Base-by-base conservation (phyloP, 64 coral and sea anemone species). In the Porites australiensis region DNA sequence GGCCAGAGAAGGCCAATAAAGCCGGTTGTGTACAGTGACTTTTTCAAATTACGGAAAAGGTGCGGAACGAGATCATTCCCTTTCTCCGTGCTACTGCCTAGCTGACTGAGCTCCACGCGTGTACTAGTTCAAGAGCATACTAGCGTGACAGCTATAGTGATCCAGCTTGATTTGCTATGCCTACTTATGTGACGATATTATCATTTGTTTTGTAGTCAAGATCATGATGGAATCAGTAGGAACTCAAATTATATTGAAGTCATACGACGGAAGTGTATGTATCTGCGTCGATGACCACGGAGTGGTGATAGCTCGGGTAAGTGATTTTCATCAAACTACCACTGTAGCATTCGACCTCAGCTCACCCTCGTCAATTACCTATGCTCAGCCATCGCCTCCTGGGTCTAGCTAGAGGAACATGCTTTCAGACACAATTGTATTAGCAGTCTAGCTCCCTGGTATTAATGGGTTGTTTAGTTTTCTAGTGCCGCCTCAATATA, bases 191-290 rank as follows among this genome's bases (percentile, higher is more conserved):
- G 12, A 84, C 19, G 62, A 84, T 84, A 84, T 84, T 84, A 67
- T 51, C 43, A 18, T 84, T 84, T 84, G 81, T 84, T 84, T 84
- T 84, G 81, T n/a, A 84, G 81, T 84, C 52, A 84, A 66, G 81
- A 84, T 84, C 61, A 84, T 20, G 20, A 61, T 84, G 18, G 81
- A 84, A 68, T 84, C 81, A 50, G 44, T 84, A 5, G 81, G 81
- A 22, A 50, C 81, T 50, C 61, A 84, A 51, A 12, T 84, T 68
- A 84, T 84, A 84, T 84, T 84, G 81, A 84, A 84, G 37, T 84
- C 81, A 8, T 68, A 84, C 46, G 62, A 84, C 64, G 81, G 81
- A 69, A 69, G 81, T 50, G 44, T 67, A 44, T 69, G n/a, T 50
- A 48, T 84, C 47, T 84, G 81, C 64, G 6, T 84, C 15, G 81